Conservation (phyloP, 2,797 vertebrate genomes). For the Gymnocypris eckloni region DNA sequence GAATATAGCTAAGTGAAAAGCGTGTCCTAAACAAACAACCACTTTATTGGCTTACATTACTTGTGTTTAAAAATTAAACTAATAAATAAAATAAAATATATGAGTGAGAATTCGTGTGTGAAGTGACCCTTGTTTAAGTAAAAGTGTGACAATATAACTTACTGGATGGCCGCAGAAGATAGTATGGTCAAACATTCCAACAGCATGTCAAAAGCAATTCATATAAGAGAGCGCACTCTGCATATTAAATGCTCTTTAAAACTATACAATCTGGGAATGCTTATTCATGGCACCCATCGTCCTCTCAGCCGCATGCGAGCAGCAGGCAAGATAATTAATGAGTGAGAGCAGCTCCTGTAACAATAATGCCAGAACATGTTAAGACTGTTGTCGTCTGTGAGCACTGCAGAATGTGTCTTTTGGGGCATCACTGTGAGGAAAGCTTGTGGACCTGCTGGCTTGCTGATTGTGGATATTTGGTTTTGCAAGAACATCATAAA, state of each 20-base stretch:
- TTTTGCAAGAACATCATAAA: neutral
- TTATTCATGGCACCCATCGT: slow-evolving; percentile 53
- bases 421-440: slow-evolving; percentile 42
- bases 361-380: slow-evolving; percentile 71
- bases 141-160: slow-evolving; percentile 54
- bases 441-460: slow-evolving; percentile 29
- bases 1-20: slow-evolving; percentile 17
- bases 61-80: too few relatives aligned
- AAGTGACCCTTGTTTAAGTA: slow-evolving; percentile 58
- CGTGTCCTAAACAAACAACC: slow-evolving; percentile 18
- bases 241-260: slow-evolving; percentile 65
- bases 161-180: slow-evolving; percentile 55
- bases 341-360: slow-evolving; percentile 70
- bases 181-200: slow-evolving; percentile 55
- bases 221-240: slow-evolving; percentile 55
- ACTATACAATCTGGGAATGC: slow-evolving; percentile 59
- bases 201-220: slow-evolving; percentile 66
- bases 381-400: slow-evolving; percentile 63
- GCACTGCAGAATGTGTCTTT: slow-evolving; percentile 66
- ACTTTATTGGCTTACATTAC: slow-evolving; percentile 3
- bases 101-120: slow-evolving; percentile 6
- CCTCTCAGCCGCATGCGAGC: slow-evolving; percentile 39
- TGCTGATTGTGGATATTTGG: neutral
- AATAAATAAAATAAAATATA: neutral
- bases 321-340: slow-evolving; percentile 69